A percentile compares a stretch with the other conserved stretches of the same genome.
Conservation (phyloP, 2,888 invertebrate genomes). For the Pollenia angustigena region DNA sequence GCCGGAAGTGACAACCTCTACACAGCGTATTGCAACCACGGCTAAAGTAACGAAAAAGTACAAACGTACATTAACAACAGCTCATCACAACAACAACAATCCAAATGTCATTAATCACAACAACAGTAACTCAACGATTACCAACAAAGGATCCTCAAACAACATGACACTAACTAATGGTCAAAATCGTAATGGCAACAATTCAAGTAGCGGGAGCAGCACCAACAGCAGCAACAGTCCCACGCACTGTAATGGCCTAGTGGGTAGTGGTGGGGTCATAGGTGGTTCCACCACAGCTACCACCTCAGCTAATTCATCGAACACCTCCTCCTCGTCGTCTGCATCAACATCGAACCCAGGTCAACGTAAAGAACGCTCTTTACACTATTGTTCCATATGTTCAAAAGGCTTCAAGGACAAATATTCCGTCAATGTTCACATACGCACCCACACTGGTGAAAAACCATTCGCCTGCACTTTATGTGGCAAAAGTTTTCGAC, state of each 20-base stretch:
- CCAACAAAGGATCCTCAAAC: constrained; percentile 75
- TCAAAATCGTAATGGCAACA: constrained; percentile 77
- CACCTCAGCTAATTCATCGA: constrained; percentile 76
- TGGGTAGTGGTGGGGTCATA: constrained; percentile 66
- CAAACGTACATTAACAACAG: constrained; percentile 86
- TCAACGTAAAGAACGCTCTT: constrained; percentile 91
- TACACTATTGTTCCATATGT: constrained; percentile 97
- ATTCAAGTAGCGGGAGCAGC: constrained; percentile 79
- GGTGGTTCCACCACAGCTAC: constrained; percentile 78
- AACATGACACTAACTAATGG: constrained; percentile 80
- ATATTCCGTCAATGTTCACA: constrained; percentile 99
- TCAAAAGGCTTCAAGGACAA: constrained; percentile 97
- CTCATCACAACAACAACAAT: constrained; percentile 83
- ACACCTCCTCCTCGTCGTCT: constrained; percentile 75
- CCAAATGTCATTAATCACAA: constrained; percentile 81
- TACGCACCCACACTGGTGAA: constrained; percentile 98
- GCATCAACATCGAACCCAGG: constrained; percentile 84
- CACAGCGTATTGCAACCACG: constrained; percentile 68
- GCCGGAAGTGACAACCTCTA: constrained; percentile 86
- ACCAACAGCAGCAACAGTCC: constrained; percentile 80
- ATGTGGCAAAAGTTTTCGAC: constrained; percentile 96
- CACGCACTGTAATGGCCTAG: constrained; percentile 85
- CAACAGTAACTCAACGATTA: constrained; percentile 78
- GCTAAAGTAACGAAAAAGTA: constrained; percentile 89
- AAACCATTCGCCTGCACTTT: constrained; percentile 98